Evolutionary conservation across 2,113 vertebrate genomes (phyloP).

Genomic region (Burhinus oedicnemus): DNA sequence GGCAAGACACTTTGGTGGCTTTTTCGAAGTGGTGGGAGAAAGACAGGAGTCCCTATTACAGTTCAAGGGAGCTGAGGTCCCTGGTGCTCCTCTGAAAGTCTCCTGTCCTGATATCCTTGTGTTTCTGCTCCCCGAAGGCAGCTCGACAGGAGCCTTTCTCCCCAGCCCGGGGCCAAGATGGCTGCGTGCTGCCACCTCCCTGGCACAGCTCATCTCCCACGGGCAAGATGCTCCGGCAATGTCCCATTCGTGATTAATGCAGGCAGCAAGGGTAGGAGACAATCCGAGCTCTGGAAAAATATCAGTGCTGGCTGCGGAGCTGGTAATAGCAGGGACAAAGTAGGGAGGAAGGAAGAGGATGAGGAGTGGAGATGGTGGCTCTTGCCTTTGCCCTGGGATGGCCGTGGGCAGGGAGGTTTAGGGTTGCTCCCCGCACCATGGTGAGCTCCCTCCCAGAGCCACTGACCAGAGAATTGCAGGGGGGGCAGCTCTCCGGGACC

Average conservation of each 20-base stretch:
- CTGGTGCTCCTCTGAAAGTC: background rate
- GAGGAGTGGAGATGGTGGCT: background rate
- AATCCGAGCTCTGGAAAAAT: background rate
- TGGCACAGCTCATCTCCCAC: background rate
- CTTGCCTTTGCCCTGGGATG: background rate
- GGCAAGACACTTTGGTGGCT: background rate
- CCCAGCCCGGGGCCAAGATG: accelerated
- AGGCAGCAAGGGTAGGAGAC: background rate
- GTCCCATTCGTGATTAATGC: background rate
- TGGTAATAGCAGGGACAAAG: background rate
- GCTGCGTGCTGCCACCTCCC: background rate
- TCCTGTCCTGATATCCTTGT: background rate
- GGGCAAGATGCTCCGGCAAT: background rate
- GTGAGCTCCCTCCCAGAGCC: background rate
- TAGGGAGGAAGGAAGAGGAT: background rate
- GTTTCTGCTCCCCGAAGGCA: background rate
- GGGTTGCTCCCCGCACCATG: accelerated
- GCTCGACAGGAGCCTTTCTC: background rate
- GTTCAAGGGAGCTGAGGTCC: background rate
- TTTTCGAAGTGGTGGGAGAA: background rate
- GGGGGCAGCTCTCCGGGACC: background rate
- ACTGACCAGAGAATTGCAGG: background rate
- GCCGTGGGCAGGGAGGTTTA: accelerated
- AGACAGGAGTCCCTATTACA: background rate
- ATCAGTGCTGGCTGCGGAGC: background rate